phyloP scores from a whole-genome alignment of 2,888 invertebrate species.

The Megalurothrips usitatus region DNA sequence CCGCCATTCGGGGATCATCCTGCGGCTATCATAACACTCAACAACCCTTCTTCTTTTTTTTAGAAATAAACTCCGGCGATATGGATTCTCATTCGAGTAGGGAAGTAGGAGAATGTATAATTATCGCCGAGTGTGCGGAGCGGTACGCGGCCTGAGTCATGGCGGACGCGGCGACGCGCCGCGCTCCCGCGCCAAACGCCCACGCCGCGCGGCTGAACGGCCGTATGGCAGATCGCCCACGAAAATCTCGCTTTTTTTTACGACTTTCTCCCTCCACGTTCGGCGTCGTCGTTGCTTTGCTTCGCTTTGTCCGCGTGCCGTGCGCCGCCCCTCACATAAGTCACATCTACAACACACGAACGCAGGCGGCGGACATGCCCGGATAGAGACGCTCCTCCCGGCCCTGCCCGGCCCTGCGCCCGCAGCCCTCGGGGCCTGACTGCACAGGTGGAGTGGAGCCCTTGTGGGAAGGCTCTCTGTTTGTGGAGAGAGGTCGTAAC shows the following conservation, averaged over 20 bases:
- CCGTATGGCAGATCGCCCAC: slow-evolving; percentile 14
- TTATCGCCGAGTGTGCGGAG: too few species aligned
- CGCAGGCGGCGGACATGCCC: neutral
- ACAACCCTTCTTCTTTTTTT: too few species aligned
- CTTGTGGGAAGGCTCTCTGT: neutral
- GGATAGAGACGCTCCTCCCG: neutral
- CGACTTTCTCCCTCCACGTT: neutral
- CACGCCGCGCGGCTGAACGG: neutral
- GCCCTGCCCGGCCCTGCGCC: neutral
- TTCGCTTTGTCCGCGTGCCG: neutral
- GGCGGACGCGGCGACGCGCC: too few species aligned
- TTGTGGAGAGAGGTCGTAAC: neutral
- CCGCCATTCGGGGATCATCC: too few species aligned
- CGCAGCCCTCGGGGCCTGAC: too few species aligned
- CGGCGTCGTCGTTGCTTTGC: too few species aligned
- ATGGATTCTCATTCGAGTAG: too few species aligned
- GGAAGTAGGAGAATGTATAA: too few species aligned
- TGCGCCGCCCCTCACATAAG: neutral
- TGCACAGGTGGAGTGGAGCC: too few species aligned
- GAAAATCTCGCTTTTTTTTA: slow-evolving; percentile 3
- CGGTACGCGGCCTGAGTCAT: too few species aligned
- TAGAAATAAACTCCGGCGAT: too few species aligned
- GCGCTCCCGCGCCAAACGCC: neutral
- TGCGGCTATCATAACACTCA: too few species aligned
- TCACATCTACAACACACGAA: neutral